phyloP scores from a whole-genome alignment of 2,888 invertebrate genomes.

The Phaonia tiefii region DNA sequence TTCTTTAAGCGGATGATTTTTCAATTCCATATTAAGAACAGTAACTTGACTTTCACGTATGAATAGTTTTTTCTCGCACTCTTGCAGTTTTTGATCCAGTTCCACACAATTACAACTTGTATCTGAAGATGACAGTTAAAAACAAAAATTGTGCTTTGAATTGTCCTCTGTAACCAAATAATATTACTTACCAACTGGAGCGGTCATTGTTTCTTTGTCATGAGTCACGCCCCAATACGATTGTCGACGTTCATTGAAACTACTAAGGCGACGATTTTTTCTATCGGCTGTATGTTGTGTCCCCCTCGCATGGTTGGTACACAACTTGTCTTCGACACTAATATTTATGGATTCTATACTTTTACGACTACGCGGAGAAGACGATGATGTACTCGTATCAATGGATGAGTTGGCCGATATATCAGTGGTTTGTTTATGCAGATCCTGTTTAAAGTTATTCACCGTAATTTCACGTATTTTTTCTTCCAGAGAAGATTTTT shows the following conservation, averaged over 20 bases:
- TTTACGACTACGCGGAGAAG: conserved; percentile 30
- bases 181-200: conserved; percentile 72
- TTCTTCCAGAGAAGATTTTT: conserved; percentile 39
- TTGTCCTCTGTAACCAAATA: not conserved
- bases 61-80: conserved; percentile 73
- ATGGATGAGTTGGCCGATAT: conserved; percentile 41
- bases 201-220: conserved; percentile 76
- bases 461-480: conserved; percentile 55
- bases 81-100: conserved; percentile 73
- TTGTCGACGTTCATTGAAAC: conserved; percentile 76
- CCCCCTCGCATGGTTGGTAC: conserved; percentile 63
- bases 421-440: conserved; percentile 48
- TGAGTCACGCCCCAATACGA: conserved; percentile 70
- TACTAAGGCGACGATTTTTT: conserved; percentile 74
- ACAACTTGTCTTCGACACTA: conserved; percentile 69
- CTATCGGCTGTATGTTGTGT: conserved; percentile 70
- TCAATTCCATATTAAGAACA: conserved; percentile 74
- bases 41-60: conserved; percentile 76
- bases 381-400: conserved; percentile 43
- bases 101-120: conserved; percentile 73
- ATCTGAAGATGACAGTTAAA: conserved; percentile 67
- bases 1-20: conserved; percentile 76
- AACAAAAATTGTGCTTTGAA: not conserved
- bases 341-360: conserved; percentile 63
- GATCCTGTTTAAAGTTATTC: conserved; percentile 52